phyloP scores from a whole-genome alignment of 2,888 invertebrate genomes.

The Cylloceria caligata region DNA sequence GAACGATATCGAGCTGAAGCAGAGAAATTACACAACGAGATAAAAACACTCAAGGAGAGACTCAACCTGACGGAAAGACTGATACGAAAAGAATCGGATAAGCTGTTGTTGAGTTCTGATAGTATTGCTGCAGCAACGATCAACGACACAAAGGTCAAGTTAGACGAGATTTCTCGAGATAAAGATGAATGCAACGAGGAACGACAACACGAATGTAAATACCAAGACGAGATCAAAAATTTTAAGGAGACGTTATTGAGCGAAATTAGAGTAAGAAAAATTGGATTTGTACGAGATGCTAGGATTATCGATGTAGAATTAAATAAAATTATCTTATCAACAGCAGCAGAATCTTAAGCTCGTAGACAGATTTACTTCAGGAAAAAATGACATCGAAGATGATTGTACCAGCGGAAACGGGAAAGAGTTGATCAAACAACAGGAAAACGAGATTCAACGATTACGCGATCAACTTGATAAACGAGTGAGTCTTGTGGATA shows the following conservation, averaged over 20 bases:
- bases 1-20: conserved; percentile 86
- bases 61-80: conserved; percentile 87
- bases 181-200: conserved; percentile 83
- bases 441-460: conserved; percentile 85
- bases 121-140: conserved; percentile 68
- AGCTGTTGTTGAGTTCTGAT: conserved; percentile 63
- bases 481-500: conserved; percentile 26
- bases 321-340: too few species aligned
- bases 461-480: conserved; percentile 85
- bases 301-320: too few species aligned
- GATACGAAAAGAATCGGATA: conserved; percentile 83
- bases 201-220: conserved; percentile 73
- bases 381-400: conserved; percentile 76
- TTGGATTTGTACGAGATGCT: not conserved
- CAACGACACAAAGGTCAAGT: conserved; percentile 76
- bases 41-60: conserved; percentile 88
- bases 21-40: conserved; percentile 88
- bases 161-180: conserved; percentile 78
- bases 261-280: conserved; percentile 78
- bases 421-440: conserved; percentile 85
- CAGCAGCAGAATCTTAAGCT: conserved; percentile 74
- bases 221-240: conserved; percentile 78
- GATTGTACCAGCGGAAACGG: conserved; percentile 83
- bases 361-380: conserved; percentile 63
- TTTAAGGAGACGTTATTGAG: conserved; percentile 78